Evolutionary conservation across 2,113 vertebrate genomes (phyloP).

Genomic region (Perognathus longimembris): DNA sequence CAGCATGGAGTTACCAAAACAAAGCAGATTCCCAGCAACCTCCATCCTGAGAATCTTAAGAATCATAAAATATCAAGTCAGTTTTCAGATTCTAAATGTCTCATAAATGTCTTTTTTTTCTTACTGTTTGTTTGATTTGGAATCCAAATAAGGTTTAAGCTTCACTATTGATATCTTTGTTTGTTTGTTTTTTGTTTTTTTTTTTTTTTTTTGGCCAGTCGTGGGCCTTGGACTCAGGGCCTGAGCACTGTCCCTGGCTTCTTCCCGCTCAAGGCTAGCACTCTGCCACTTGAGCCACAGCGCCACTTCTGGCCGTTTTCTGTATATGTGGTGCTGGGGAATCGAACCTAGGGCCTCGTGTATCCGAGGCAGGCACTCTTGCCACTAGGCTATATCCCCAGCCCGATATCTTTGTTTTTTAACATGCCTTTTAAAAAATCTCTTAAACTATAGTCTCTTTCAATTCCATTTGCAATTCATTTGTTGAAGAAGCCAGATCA

Average conservation of each 20-base stretch:
- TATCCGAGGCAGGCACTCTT: no score
- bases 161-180: background rate
- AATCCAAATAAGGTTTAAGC: background rate
- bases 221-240: no score
- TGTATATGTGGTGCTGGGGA: no score
- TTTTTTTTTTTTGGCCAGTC: background rate
- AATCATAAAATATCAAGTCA: background rate
- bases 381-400: no score
- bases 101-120: background rate
- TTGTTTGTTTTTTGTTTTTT: background rate
- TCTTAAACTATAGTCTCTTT: background rate
- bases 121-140: background rate
- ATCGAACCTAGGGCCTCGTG: no score
- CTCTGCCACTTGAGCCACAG: no score
- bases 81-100: conserved; percentile 18
- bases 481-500: background rate
- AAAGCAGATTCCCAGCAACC: no score
- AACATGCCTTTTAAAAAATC: background rate
- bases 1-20: no score
- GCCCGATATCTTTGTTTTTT: no score
- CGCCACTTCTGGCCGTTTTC: no score
- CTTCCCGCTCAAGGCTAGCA: no score
- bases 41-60: background rate
- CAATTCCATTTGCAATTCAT: background rate
- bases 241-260: no score